Evolutionary conservation across 2,888 invertebrate genomes (phyloP), one percentile per base, ranked within the genome.

Genomic region (Apamea epomidion): DNA sequence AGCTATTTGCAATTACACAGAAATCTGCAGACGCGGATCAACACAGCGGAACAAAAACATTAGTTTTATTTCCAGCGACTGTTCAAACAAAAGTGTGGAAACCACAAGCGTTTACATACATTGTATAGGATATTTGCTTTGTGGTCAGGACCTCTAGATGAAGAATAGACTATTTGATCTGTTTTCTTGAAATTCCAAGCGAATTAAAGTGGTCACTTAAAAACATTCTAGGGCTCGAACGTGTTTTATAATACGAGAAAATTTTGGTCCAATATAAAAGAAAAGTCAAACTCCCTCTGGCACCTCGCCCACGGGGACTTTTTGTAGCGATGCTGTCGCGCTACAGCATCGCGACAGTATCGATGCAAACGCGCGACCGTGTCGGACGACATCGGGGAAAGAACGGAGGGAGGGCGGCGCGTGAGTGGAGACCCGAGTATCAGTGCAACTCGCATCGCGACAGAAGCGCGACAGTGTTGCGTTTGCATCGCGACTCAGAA

Each of bases 11-110:
- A 84, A 84, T 68, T 32, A 67, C 60, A 80, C 48, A 60, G 42
- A 84, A 68, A 60, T 45, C 42, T 62, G 8, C 65, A 68, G 60
- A 32, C n/a, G 80, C 67, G 42, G 10, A 79, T n/a, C 42, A 67
- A n/a, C 79, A 60, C 32, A 51, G 80, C 67, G 80, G 62, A 81
- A 85, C 85, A 54, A 68, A 62, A 51, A 62, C 37, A 69, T 84
- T 79, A 2, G n/a, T 80, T 79, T 84, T 84, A 80, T 69, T 79
- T 62, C 51, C n/a, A 54, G 21, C 6, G 6, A 60, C n/a, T 48
- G 60, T 42, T 67, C 16, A 32, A 60, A 84, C 18, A 68, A 48
- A 83, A 79, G 14, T 29, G n/a, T 37, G 25, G 48, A 78, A 80
- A 80, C 80, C 68, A 54, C 67, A 62, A 80, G 8, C 84, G 51